These are phyloP conservation scores for Artemisiospiza belli DNA, from an alignment of 2,113 vertebrate genomes.

Conservation along the genomic window DNA sequence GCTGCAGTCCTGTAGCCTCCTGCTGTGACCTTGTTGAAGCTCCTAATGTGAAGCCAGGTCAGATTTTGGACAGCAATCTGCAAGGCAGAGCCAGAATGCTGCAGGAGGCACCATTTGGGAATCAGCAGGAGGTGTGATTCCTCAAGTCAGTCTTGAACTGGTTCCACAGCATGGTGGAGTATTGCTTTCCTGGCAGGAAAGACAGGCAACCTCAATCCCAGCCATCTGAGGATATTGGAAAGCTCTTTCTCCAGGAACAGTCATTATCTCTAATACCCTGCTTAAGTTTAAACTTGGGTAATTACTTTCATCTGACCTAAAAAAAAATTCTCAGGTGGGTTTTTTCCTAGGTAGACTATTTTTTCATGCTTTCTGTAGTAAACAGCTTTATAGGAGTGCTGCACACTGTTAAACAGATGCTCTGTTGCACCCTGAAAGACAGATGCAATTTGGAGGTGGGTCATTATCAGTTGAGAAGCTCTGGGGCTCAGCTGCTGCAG, in stretches of 20 bases:
- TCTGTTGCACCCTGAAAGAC: neutral
- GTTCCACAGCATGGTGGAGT: conserved; percentile 36
- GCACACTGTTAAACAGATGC: neutral
- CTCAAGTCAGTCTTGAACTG: conserved; percentile 47
- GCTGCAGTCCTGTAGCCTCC: neutral
- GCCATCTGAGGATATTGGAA: conserved; percentile 37
- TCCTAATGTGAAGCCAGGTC: conserved; percentile 2
- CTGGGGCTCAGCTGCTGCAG: neutral
- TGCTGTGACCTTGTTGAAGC: conserved; percentile 29
- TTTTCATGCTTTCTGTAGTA: conserved; percentile 4
- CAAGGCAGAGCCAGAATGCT: conserved; percentile 21
- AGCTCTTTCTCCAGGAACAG: conserved; percentile 36
- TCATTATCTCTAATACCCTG: conserved; percentile 30
- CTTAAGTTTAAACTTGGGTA: conserved; percentile 32
- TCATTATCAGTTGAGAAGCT: neutral
- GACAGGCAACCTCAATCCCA: neutral
- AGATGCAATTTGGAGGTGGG: neutral
- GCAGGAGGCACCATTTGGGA: conserved; percentile 45
- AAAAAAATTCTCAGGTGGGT: neutral
- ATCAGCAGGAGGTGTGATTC: conserved; percentile 32
- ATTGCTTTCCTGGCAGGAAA: conserved; percentile 23
- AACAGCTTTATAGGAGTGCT: neutral
- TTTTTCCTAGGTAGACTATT: neutral
- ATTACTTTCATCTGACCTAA: conserved; percentile 26
- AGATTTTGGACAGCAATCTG: neutral